These are phyloP conservation scores for Pseudois nayaur DNA, from an alignment of 2,113 vertebrate genomes.

Conservation along the genomic window DNA sequence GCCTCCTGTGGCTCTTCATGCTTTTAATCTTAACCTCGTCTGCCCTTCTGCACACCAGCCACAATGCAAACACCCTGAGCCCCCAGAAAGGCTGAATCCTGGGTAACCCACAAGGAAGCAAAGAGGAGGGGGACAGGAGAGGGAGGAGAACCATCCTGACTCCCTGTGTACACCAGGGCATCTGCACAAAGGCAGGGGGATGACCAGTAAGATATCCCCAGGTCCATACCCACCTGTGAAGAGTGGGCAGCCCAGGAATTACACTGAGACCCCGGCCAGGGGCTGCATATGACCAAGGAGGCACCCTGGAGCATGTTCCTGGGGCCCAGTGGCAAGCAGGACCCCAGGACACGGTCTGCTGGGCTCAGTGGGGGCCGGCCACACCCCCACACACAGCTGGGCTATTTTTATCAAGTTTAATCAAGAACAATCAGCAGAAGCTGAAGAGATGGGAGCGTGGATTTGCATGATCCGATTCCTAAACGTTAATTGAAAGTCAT, in stretches of 20 bases:
- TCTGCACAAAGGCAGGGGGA: accelerated
- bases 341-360: neutral
- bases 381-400: slow-evolving; percentile 39
- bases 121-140: neutral
- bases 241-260: neutral
- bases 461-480: slow-evolving; percentile 75
- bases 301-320: accelerated
- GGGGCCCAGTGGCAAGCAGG: neutral
- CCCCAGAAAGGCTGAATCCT: neutral
- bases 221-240: neutral
- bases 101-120: accelerated
- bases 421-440: slow-evolving; percentile 80
- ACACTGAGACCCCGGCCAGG: neutral
- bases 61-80: neutral
- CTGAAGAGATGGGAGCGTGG: slow-evolving; percentile 59
- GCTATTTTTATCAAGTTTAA: slow-evolving; percentile 78
- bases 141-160: neutral
- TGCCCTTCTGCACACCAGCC: neutral
- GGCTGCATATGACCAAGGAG: too few relatives aligned
- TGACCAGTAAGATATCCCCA: accelerated
- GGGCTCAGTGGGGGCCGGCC: neutral
- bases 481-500: slow-evolving; percentile 78
- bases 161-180: neutral
- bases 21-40: neutral
- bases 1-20: neutral